Conservation (phyloP, 2,113 vertebrate genomes). For the Macquaria australasica region DNA sequence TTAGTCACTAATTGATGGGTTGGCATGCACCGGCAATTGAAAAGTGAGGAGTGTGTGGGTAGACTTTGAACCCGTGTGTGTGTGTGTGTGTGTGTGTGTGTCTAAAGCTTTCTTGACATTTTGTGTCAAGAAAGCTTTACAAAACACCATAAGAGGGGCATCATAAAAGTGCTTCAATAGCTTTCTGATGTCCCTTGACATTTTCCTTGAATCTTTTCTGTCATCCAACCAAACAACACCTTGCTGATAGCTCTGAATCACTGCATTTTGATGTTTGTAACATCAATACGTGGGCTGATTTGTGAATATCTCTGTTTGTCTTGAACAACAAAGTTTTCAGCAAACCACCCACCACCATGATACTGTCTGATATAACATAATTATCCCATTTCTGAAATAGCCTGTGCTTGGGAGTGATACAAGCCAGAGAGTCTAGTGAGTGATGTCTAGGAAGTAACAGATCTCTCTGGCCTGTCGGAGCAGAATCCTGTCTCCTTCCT, state of each 20-base stretch:
- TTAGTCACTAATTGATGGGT: conserved; percentile 80
- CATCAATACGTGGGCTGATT: conserved; percentile 14
- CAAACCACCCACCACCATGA: conserved; percentile 23
- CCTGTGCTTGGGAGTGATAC: conserved; percentile 21
- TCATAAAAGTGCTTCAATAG: conserved; percentile 12
- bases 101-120: conserved; percentile 37
- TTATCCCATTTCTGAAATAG: conserved; percentile 9
- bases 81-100: conserved; percentile 29
- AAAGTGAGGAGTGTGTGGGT: conserved; percentile 52
- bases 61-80: conserved; percentile 12
- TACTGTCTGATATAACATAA: conserved; percentile 19
- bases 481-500: conserved; percentile 69
- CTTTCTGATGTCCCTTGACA: conserved; percentile 13
- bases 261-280: conserved; percentile 23
- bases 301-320: conserved; percentile 19
- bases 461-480: conserved; percentile 44
- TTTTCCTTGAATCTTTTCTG: conserved; percentile 29
- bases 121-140: conserved; percentile 11
- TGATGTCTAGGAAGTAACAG: conserved; percentile 61
- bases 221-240: conserved; percentile 8
- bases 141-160: background rate
- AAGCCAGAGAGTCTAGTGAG: conserved; percentile 27
- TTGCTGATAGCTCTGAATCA: conserved; percentile 8
- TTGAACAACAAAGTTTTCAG: conserved; percentile 10
- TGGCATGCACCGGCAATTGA: conserved; percentile 67